Evolutionary conservation across 2,113 vertebrate species (phyloP).

Genomic region (Xiphias gladius): DNA sequence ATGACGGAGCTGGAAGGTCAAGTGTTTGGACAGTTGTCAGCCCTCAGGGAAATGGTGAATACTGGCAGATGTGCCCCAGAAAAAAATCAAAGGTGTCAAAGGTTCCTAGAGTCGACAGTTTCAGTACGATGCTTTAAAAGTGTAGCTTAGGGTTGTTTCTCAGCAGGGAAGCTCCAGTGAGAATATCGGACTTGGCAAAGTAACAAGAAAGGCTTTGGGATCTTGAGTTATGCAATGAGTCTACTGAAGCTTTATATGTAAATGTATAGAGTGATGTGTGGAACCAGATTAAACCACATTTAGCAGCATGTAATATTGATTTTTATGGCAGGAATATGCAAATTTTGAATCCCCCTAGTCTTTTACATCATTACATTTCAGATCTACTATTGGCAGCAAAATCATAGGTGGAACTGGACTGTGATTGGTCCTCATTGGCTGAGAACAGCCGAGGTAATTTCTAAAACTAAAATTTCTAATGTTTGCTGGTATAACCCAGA

Average conservation of each 20-base stretch:
- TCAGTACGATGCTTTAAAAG: conserved; percentile 30
- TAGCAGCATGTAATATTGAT: conserved; percentile 13
- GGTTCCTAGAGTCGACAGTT: conserved; percentile 24
- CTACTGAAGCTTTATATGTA: not conserved
- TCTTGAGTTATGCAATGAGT: not conserved
- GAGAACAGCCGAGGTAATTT: not conserved
- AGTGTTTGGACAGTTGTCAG: conserved; percentile 32
- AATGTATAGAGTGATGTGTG: not conserved
- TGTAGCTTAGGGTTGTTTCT: conserved; percentile 24
- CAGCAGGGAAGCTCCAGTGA: conserved; percentile 23
- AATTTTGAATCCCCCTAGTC: not conserved
- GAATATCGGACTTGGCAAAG: conserved; percentile 26
- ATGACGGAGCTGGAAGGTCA: conserved; percentile 37
- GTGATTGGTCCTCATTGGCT: no score
- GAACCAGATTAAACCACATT: conserved; percentile 9
- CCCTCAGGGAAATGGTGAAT: conserved; percentile 17
- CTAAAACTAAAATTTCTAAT: no score
- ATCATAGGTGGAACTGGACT: not conserved
- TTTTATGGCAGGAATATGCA: conserved; percentile 10
- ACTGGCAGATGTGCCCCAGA: conserved; percentile 39
- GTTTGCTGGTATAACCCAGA: no score
- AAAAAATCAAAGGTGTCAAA: conserved; percentile 35
- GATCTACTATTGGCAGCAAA: not conserved
- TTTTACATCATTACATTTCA: not conserved
- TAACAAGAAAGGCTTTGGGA: conserved; percentile 10